A percentile compares a stretch with the other conserved stretches of the same genome.
These are phyloP conservation scores for Pseudochirops corinnae DNA, from an alignment of 2,797 vertebrate genomes.

Conservation along the genomic window DNA sequence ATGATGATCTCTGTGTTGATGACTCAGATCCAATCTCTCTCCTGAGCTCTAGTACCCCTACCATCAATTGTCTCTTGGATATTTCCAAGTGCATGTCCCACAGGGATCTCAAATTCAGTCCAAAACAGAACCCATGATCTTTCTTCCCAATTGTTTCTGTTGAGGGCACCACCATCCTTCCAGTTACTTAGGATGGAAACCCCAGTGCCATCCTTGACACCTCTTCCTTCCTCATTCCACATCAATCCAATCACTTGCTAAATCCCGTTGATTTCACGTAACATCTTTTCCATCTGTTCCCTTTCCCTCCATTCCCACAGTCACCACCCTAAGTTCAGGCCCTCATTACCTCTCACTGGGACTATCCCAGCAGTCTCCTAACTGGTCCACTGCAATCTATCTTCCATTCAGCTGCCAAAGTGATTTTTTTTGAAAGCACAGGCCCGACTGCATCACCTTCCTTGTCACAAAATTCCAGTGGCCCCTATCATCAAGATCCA, in stretches of 20 bases:
- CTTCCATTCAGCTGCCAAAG: background rate
- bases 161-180: background rate
- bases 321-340: background rate
- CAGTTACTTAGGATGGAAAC: background rate
- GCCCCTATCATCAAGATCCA: background rate
- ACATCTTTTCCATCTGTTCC: background rate
- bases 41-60: background rate
- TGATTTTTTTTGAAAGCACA: background rate
- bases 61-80: background rate
- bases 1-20: background rate
- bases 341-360: background rate
- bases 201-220: background rate
- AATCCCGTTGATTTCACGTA: background rate
- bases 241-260: background rate
- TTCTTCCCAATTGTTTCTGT: background rate
- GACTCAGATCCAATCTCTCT: background rate
- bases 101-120: background rate
- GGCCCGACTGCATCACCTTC: background rate
- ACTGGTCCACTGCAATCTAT: background rate
- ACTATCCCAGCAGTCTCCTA: background rate
- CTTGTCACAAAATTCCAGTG: background rate
- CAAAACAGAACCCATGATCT: background rate
- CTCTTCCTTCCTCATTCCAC: background rate
- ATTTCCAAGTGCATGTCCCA: background rate
- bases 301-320: background rate